Conservation (phyloP, 2,888 invertebrate genomes). For the Bruchidius siliquastri region DNA sequence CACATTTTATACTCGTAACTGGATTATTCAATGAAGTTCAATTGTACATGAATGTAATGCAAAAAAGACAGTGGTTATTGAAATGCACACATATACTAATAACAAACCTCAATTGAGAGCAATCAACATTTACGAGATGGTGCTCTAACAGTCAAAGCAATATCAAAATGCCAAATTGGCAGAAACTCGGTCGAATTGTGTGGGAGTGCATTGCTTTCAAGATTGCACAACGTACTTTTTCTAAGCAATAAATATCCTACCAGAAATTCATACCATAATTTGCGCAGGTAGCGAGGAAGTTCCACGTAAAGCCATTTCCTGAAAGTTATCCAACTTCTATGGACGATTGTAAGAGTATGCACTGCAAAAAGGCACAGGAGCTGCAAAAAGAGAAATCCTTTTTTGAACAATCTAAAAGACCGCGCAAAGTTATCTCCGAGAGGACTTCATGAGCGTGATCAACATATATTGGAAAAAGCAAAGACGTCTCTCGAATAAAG, state of each 20-base stretch:
- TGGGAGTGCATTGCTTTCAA: not conserved
- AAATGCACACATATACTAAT: too few species aligned
- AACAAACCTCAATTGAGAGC: too few species aligned
- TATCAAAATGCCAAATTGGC: too few species aligned
- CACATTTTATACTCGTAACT: too few species aligned
- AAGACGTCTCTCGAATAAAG: too few species aligned
- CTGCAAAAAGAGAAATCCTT: not conserved
- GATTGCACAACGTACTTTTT: not conserved
- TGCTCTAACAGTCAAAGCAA: too few species aligned
- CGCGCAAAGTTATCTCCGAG: not conserved
- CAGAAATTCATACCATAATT: not conserved
- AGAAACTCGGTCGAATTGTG: too few species aligned
- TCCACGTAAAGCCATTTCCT: not conserved
- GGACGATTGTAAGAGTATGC: not conserved
- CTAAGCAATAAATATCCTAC: not conserved
- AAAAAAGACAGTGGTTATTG: too few species aligned
- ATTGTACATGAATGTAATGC: too few species aligned
- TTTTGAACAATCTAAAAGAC: not conserved
- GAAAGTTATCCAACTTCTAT: not conserved
- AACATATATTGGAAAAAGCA: not conserved
- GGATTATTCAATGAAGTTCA: too few species aligned
- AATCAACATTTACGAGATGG: too few species aligned
- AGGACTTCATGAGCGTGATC: not conserved
- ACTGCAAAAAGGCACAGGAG: not conserved
- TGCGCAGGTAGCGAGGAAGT: not conserved